Conservation (phyloP, 2,797 vertebrate genomes). For the Danio jaintianensis region DNA sequence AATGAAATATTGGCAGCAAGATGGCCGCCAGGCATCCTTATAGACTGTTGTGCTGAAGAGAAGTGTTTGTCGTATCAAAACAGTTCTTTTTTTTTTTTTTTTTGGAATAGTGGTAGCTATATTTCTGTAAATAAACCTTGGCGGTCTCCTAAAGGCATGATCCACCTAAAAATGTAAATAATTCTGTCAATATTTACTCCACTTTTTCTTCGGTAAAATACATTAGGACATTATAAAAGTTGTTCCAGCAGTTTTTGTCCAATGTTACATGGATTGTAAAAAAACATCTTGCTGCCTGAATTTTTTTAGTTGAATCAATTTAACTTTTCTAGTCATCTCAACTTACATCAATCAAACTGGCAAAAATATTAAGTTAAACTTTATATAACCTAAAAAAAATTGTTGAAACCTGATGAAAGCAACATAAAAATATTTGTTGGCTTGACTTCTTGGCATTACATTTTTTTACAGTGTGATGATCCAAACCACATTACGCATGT, state of each 20-base stretch:
- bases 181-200: not conserved
- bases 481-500: too few species aligned
- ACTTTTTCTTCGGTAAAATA: not conserved
- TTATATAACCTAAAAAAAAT: too few species aligned
- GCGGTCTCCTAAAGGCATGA: constrained; percentile 10
- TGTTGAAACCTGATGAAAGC: too few species aligned
- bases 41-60: constrained; percentile 13
- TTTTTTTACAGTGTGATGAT: too few species aligned
- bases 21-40: constrained; percentile 39
- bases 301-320: too few species aligned
- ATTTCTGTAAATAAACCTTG: not conserved
- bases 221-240: not conserved
- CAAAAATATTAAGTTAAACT: too few species aligned
- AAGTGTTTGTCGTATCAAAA: constrained; percentile 32
- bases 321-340: too few species aligned
- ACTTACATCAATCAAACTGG: too few species aligned
- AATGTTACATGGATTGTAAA: not conserved
- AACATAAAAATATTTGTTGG: too few species aligned
- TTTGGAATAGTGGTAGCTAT: not conserved
- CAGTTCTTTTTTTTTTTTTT: not conserved
- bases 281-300: too few species aligned
- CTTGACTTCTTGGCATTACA: too few species aligned
- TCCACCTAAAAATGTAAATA: not conserved
- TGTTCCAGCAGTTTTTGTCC: not conserved
- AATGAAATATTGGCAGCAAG: constrained; percentile 58